phyloP scores from a whole-genome alignment of 1,140 invertebrate species.

The Popillia japonica region DNA sequence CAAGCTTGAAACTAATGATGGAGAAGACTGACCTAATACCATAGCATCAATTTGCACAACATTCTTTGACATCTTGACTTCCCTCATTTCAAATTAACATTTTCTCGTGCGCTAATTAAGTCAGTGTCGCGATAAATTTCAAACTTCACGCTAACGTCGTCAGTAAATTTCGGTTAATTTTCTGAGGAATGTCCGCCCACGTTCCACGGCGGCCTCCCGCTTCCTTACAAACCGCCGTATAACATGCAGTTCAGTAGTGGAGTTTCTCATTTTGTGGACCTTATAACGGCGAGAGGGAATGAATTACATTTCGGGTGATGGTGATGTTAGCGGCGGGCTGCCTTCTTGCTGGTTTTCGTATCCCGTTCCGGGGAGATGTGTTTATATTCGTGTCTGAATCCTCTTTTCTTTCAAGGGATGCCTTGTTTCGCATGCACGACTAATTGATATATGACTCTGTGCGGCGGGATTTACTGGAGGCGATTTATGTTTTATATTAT shows the following conservation, averaged over 20 bases:
- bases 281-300: too few relatives aligned
- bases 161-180: slow-evolving; percentile 6
- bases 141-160: slow-evolving; percentile 9
- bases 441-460: slow-evolving; percentile 6
- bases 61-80: background rate
- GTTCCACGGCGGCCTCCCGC: too few relatives aligned
- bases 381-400: background rate
- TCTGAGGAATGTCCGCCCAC: background rate
- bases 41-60: background rate
- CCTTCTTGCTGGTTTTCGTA: background rate
- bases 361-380: background rate
- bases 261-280: background rate
- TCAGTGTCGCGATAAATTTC: slow-evolving; percentile 5
- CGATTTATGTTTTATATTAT: background rate
- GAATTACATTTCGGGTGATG: background rate
- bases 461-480: background rate
- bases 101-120: background rate
- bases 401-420: background rate
- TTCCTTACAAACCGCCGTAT: background rate
- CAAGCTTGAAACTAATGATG: too few relatives aligned
- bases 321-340: background rate
- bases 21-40: too few relatives aligned
- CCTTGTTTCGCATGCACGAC: background rate
- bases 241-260: background rate
- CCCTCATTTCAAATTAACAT: slow-evolving; percentile 5